Evolutionary conservation across 1,140 invertebrate species (phyloP).

Genomic region (Sarcophaga peregrina): DNA sequence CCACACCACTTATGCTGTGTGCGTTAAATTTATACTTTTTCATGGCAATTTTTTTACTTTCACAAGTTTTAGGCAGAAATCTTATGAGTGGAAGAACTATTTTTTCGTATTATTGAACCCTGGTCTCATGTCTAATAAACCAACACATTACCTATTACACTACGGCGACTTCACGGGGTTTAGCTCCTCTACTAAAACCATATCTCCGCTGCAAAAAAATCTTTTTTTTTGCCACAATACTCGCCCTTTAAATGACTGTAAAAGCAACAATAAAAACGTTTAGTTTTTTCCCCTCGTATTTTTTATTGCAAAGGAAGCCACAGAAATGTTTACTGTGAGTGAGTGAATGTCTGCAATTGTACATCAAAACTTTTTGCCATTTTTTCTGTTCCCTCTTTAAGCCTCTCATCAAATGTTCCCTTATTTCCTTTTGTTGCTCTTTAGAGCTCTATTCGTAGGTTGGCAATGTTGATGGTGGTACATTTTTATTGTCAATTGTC

Average conservation of each 20-base stretch:
- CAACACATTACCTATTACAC: not conserved
- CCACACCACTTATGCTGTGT: no score
- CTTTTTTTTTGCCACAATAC: no score
- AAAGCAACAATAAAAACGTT: not conserved
- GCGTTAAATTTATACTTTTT: no score
- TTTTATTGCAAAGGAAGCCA: not conserved
- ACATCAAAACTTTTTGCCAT: not conserved
- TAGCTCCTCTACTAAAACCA: not conserved
- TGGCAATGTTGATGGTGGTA: not conserved
- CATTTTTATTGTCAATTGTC: slow-evolving; percentile 14
- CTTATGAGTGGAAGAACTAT: no score
- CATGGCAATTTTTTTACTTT: no score
- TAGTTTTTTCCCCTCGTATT: not conserved
- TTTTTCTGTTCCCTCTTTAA: not conserved
- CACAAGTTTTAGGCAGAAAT: no score
- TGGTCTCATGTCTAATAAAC: not conserved
- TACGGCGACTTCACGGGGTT: not conserved
- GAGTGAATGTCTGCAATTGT: not conserved
- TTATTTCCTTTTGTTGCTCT: not conserved
- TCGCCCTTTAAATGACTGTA: not conserved
- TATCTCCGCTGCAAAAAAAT: not conserved
- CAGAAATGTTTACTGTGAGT: slow-evolving; percentile 18
- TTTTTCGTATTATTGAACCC: not conserved
- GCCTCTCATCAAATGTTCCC: no score
- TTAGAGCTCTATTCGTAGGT: not conserved